Evolutionary conservation across 1,140 invertebrate genomes (phyloP), one percentile per base, ranked within the genome.

Genomic region (Oncopodura yosiiana): DNA sequence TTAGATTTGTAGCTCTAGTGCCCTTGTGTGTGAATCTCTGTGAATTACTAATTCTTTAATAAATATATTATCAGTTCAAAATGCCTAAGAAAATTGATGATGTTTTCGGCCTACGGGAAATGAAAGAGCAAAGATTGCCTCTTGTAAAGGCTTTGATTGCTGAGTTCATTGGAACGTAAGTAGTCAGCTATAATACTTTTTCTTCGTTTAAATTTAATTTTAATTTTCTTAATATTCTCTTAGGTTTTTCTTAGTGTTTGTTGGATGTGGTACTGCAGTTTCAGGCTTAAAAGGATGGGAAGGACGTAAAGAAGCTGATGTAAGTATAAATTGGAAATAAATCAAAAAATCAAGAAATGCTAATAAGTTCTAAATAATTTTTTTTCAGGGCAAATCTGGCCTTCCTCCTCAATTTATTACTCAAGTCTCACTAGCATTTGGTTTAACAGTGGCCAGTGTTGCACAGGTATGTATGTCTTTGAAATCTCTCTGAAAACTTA

Each of bases 351-450:
- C n/a, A n/a, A n/a, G n/a, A n/a, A n/a, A n/a, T n/a, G n/a, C n/a
- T n/a, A n/a, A n/a, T n/a, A n/a, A n/a, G n/a, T n/a, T n/a, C n/a
- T n/a, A 34, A 34, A 34, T n/a, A 9, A 34, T n/a, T 34, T 34
- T 9, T 9, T 9, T n/a, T 34, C 30, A 34, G 30, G 30, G 8
- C 30, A 34, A 34, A 9, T 34, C 30, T 1, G 64, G 63, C 8
- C 69, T 70, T 48, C 66, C 66, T 27, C 66, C 66, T 23, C 70
- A 75, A 2, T 70, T 70, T 34, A 71, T 81, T 21, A 70, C 82
- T 26, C 82, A 84, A 65, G 89, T 94, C 56, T 80, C 86, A 19
- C 76, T 94, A 42, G 80, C 84, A 53, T 94, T 94, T 70, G 91
- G 90, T 49, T 76, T 95, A n/a, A 77, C 82, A n/a, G 87, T 94